A percentile compares a stretch with the other conserved stretches of the same genome.
phyloP scores from a whole-genome alignment of 2,113 vertebrate genomes.

The Corythaixoides concolor region DNA sequence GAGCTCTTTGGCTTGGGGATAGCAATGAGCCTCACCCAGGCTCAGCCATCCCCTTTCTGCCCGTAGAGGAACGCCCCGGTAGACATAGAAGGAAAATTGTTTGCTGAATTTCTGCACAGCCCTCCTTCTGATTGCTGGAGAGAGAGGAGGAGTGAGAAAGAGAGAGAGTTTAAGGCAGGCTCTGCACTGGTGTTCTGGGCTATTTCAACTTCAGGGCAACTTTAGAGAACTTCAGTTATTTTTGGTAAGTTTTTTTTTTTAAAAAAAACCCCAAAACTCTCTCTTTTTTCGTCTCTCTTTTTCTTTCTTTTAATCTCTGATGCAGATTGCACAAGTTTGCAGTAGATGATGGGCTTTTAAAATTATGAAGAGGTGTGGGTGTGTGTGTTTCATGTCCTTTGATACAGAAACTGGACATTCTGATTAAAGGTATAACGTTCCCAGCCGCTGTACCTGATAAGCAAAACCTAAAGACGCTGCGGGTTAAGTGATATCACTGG shows the following conservation, averaged over 20 bases:
- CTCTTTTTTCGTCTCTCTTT: not conserved
- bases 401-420: not conserved
- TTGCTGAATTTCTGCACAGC: constrained; percentile 44
- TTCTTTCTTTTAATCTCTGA: not conserved
- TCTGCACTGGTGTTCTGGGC: constrained; percentile 3
- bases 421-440: not conserved
- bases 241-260: constrained; percentile 46
- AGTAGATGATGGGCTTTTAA: not conserved
- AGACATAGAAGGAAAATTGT: constrained; percentile 63
- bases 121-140: constrained; percentile 5
- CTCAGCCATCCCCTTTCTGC: constrained; percentile 48
- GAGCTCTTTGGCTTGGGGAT: not conserved
- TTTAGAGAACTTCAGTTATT: constrained; percentile 56
- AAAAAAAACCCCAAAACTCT: not conserved
- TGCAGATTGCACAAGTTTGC: not conserved
- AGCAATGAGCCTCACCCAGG: constrained; percentile 35
- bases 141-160: constrained; percentile 31
- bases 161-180: constrained; percentile 41
- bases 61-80: constrained; percentile 42
- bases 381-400: not conserved
- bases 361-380: not conserved
- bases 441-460: not conserved
- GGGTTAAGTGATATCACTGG: not conserved
- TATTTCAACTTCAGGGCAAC: constrained; percentile 59
- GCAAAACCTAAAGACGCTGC: not conserved